A percentile compares a stretch with the other conserved stretches of the same genome.
Conservation (phyloP, 1,140 invertebrate genomes). For the Dryas iulia region DNA sequence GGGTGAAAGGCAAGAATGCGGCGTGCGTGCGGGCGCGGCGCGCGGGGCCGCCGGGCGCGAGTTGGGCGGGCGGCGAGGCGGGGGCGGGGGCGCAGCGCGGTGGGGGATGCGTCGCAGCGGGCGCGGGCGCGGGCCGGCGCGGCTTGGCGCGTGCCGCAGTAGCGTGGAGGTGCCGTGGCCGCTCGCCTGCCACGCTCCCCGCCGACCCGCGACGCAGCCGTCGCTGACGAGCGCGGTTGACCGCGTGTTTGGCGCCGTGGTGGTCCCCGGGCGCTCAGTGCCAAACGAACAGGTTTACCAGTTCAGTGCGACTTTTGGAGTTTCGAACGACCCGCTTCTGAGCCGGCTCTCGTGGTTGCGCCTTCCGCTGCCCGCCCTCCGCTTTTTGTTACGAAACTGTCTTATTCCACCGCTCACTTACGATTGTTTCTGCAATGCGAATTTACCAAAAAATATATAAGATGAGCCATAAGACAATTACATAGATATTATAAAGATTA, state of each 20-base stretch:
- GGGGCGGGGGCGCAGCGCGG: slow-evolving; percentile 33
- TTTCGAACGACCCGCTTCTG: slow-evolving; percentile 23
- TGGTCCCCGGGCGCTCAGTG: slow-evolving; percentile 42
- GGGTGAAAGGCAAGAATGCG: slow-evolving; percentile 66
- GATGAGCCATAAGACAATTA: slow-evolving; percentile 5
- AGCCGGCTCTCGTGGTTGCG: slow-evolving; percentile 42
- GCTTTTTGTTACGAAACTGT: slow-evolving; percentile 46
- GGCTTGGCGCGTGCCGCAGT: slow-evolving; percentile 67
- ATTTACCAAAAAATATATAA: slow-evolving; percentile 27
- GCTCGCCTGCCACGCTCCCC: slow-evolving; percentile 49
- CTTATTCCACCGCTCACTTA: slow-evolving; percentile 38
- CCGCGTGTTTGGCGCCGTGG: slow-evolving; percentile 30
- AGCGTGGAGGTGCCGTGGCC: slow-evolving; percentile 67
- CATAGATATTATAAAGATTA: not conserved
- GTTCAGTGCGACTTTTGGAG: slow-evolving; percentile 51
- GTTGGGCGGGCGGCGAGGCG: not conserved
- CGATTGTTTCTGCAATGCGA: slow-evolving; percentile 40
- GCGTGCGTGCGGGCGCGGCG: slow-evolving; percentile 67
- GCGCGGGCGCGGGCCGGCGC: slow-evolving; percentile 38
- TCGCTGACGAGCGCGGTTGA: slow-evolving; percentile 47
- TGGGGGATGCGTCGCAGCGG: slow-evolving; percentile 50
- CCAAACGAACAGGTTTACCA: slow-evolving; percentile 42
- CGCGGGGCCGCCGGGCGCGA: slow-evolving; percentile 38
- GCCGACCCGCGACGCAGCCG: slow-evolving; percentile 46
- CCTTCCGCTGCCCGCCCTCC: slow-evolving; percentile 32